Evolutionary conservation across 1,140 invertebrate genomes (phyloP).

Genomic region (Chironomus striatipennis): DNA sequence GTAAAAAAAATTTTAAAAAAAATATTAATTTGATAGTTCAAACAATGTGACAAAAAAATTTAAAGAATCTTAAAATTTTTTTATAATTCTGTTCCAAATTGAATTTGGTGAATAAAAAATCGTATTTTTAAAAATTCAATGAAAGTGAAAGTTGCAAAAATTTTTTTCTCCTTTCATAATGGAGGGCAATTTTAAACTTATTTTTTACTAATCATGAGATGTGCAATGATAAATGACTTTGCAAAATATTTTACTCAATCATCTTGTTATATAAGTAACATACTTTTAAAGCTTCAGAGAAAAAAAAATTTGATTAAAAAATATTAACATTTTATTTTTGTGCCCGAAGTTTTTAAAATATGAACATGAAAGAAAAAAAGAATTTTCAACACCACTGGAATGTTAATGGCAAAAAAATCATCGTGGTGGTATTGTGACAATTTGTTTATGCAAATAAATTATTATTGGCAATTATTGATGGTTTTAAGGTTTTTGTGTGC

Average conservation of each 20-base stretch:
- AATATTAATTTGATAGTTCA: too few species aligned
- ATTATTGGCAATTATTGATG: neutral
- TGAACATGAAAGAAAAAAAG: neutral
- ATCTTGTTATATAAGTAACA: neutral
- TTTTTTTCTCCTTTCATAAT: neutral
- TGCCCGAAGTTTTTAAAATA: neutral
- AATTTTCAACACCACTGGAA: neutral
- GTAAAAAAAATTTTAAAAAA: neutral
- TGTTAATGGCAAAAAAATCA: neutral
- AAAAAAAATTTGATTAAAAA: neutral
- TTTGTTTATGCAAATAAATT: neutral
- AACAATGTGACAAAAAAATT: too few species aligned
- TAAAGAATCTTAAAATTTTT: too few species aligned
- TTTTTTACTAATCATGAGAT: neutral
- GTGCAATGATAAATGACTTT: neutral
- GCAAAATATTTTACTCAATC: neutral
- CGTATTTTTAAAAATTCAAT: neutral
- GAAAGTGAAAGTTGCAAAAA: conserved; percentile 6
- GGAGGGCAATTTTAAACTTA: neutral
- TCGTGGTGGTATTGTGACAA: neutral
- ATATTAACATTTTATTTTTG: neutral
- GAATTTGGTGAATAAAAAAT: neutral
- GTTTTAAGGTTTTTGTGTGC: neutral
- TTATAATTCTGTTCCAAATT: too few species aligned
- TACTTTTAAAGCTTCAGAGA: neutral